Evolutionary conservation across 2,888 invertebrate genomes (phyloP).

Genomic region (Linnaemya tessellans): DNA sequence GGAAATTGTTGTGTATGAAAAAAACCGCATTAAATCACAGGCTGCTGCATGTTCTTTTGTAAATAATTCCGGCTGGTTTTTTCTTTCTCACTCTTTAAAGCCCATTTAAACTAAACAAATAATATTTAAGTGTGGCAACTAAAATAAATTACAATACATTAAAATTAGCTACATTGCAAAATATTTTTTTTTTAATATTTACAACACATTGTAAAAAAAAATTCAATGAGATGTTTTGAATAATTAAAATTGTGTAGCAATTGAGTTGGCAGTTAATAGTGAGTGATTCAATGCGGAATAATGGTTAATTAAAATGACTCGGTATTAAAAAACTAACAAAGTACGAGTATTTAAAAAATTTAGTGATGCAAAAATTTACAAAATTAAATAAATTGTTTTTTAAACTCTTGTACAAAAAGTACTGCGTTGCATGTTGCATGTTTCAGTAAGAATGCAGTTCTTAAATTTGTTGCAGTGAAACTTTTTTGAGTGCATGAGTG

Average conservation of each 20-base stretch:
- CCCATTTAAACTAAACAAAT: conserved; percentile 39
- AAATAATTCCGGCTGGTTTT: conserved; percentile 6
- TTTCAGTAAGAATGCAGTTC: too few species aligned
- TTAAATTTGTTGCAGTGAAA: too few species aligned
- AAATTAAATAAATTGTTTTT: not conserved
- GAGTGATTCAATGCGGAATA: not conserved
- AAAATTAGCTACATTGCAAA: not conserved
- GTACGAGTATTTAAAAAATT: not conserved
- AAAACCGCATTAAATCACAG: conserved; percentile 17
- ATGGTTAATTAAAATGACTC: not conserved
- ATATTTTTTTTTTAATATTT: not conserved
- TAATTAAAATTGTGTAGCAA: conserved; percentile 12
- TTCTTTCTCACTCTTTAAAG: not conserved
- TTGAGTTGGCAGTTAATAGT: conserved; percentile 34
- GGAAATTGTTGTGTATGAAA: not conserved
- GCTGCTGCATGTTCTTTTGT: not conserved
- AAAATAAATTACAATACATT: conserved; percentile 7
- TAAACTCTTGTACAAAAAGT: too few species aligned
- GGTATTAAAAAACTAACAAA: not conserved
- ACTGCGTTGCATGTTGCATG: too few species aligned
- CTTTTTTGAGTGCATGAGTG: too few species aligned
- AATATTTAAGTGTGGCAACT: not conserved
- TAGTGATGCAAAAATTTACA: not conserved
- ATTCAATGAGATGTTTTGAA: not conserved
- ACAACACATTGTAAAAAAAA: too few species aligned